Base-by-base conservation (phyloP, 64 coral and sea anemone genomes). In the Montipora cactus region DNA sequence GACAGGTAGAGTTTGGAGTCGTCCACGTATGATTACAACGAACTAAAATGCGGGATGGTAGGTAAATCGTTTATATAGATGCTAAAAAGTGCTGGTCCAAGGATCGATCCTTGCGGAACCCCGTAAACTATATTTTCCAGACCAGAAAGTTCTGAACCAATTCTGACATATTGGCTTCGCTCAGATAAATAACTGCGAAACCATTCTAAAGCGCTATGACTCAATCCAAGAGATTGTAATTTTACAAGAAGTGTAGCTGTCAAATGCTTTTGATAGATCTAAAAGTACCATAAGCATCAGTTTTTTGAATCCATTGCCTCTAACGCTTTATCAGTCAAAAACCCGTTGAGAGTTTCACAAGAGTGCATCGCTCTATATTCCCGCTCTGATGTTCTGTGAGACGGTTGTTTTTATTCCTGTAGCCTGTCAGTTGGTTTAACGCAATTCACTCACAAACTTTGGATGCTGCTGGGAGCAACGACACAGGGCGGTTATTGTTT, bases 401-500 rank as follows among this genome's bases (percentile, higher is more conserved):
- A 88, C 90, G 66, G 23, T 81, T 19, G 12, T 81, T 95, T 64
- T 51, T 75, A 74, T 52, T 81, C 89, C 88, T 81, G 57, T 84
- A 95, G 12, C 47, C 16, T 25, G 19, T 87, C 70, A 91, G 50
- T 78, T 95, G 94, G 59, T 91, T 91, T 48, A 91, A 50, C 8
- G 94, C 94, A 55, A 92, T 68, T 64, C 89, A 53, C 83, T 95
- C 83, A 77, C 94, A 95, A 61, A 88, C 64, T 76, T 95, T 95
- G 7, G 82, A 95, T 83, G 78, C 16, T 6, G 49, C 78, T 53
- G 90, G 67, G 13, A 91, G 68, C 5, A 91, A 68, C 11, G 79
- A 91, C 14, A 91, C 78, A 1, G 90, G 90, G 44, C 90, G 44
- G 14, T 91, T 83, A 13, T 83, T 83, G 11, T 55, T 55, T 55